Evolutionary conservation across 2,797 vertebrate genomes (phyloP), one percentile per base, ranked within the genome.

Genomic region (Schizopygopsis pylzovi): DNA sequence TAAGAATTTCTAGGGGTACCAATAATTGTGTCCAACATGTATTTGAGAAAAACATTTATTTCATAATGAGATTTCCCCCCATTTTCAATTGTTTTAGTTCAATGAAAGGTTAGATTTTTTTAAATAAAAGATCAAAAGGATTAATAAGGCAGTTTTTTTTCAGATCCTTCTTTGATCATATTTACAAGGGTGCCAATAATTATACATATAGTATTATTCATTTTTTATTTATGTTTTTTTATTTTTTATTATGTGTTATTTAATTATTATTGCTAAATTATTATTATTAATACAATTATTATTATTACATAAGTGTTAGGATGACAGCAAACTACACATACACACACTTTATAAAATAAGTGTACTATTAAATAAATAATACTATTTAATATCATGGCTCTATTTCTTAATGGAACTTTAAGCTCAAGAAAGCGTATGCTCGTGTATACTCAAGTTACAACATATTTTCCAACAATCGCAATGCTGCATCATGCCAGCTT

Each of bases 401-500:
- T 45, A 20, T 11, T 37, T 20, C 20, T 12, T n/a, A 59, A 41
- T 59, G 13, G 4, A 25, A 43, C 39, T 25, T 79, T 52, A 18
- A 81, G 7, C 79, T 52, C 43, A 18, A 33, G 16, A 47, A 80
- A 59, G 56, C 22, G 3, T 41, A 6, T 45, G 41, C 41, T 47
- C 28, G 25, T 2, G 1, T 70, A 68, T 4, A 41, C 39, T 70
- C 18, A 39, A 72, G 37, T 72, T 72, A 82, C 63, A 72, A 56
- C 49, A 72, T 72, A 59, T 59, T 83, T 73, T 61, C 68, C 81
- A 73, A 59, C 81, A 73, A 71, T 72, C 52, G 67, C 52, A 72
- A 43, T 28, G 22, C 68, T 25, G 15, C 37, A 73, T 22, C 52
- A 73, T 61, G 52, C 81, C 68, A 73, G 81, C n/a, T 12, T 33